A percentile compares a stretch with the other conserved stretches of the same genome.
Conservation (phyloP, 2,888 invertebrate genomes). For the Drosophila austrosaltans region DNA sequence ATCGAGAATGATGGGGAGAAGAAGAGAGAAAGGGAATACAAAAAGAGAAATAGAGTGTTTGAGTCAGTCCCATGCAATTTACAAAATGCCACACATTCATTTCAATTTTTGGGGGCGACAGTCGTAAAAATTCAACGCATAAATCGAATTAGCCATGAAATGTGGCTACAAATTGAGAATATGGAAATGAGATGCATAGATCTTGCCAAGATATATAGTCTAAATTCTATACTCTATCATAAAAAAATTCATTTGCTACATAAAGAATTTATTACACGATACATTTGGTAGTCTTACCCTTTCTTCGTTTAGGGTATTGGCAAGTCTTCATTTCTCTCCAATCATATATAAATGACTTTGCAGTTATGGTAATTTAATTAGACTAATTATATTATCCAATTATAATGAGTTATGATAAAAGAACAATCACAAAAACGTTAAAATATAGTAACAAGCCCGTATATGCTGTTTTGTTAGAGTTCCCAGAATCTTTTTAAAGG, state of each 20-base stretch:
- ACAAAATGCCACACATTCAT: slow-evolving; percentile 51
- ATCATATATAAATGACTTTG: neutral
- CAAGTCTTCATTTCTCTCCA: no score
- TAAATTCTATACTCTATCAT: no score
- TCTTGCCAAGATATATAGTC: no score
- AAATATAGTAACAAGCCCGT: no score
- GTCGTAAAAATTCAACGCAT: slow-evolving; percentile 51
- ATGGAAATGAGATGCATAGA: slow-evolving; percentile 8
- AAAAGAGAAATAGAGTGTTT: neutral
- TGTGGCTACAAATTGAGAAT: slow-evolving; percentile 29
- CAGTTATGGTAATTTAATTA: neutral
- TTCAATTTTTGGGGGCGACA: slow-evolving; percentile 44
- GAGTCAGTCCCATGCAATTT: slow-evolving; percentile 5
- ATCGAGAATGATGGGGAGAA: slow-evolving; percentile 13
- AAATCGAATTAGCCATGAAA: slow-evolving; percentile 62
- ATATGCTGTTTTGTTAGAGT: no score
- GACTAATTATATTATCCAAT: slow-evolving; percentile 1
- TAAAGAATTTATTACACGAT: no score
- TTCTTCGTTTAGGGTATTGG: no score
- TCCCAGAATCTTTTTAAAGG: no score
- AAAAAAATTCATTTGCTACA: no score
- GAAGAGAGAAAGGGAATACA: neutral
- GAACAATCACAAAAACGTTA: neutral
- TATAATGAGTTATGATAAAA: neutral
- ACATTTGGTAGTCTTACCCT: no score